Conservation (phyloP, 2,113 vertebrate genomes). For the Pleuronectes platessa region DNA sequence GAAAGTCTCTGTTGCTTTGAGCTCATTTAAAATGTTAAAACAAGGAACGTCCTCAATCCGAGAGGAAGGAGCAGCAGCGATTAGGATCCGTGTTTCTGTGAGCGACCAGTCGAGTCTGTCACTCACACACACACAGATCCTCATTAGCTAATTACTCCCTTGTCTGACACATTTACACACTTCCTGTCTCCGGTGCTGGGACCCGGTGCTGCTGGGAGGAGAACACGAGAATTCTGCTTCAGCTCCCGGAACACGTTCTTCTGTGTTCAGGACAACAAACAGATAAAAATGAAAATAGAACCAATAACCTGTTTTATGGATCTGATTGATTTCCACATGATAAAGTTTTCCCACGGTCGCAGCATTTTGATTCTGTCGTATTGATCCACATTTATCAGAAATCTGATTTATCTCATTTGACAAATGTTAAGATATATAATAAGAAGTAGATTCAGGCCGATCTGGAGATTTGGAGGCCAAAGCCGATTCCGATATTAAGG, state of each 20-base stretch:
- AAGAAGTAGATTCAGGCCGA: no score
- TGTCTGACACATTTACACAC: constrained; percentile 1
- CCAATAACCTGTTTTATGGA: no score
- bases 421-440: no score
- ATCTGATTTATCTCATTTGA: no score
- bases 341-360: no score
- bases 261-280: no score
- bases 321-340: no score
- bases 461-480: no score
- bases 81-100: not conserved
- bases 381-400: no score
- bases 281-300: no score
- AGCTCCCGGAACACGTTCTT: not conserved
- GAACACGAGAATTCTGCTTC: not conserved
- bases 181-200: not conserved
- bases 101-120: not conserved
- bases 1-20: constrained; percentile 2
- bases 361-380: no score
- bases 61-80: not conserved
- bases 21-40: constrained; percentile 16
- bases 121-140: not conserved
- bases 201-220: not conserved
- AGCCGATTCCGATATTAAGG: no score
- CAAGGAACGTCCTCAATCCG: not conserved
- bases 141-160: constrained; percentile 33